A percentile compares a stretch with the other conserved stretches of the same genome.
Evolutionary conservation across 2,888 invertebrate species (phyloP).

Genomic region (Pseudoips prasinana): DNA sequence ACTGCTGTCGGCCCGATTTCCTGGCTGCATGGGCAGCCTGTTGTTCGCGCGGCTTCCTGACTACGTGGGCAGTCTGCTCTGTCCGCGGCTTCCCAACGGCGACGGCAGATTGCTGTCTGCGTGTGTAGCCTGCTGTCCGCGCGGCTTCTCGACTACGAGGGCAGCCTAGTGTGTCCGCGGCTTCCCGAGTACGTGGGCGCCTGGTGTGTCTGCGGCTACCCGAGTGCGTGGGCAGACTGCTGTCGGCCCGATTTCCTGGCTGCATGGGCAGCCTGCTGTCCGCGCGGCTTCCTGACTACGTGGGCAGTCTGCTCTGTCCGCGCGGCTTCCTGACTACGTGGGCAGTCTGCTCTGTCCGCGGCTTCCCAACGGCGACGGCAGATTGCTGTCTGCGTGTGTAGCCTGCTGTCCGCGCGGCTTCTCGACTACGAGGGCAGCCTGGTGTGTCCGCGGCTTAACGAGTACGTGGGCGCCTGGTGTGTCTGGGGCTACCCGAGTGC

Average conservation of each 20-base stretch:
- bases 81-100: background rate
- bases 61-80: too few relatives aligned
- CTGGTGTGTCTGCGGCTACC: background rate
- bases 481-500: background rate
- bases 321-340: background rate
- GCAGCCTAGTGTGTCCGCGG: too few relatives aligned
- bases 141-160: background rate
- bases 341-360: background rate
- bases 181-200: too few relatives aligned
- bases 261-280: background rate
- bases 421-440: too few relatives aligned
- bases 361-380: background rate
- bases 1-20: background rate
- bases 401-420: too few relatives aligned
- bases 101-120: background rate
- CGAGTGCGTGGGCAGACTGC: background rate
- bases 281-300: too few relatives aligned
- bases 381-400: background rate
- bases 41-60: too few relatives aligned
- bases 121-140: background rate
- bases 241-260: background rate
- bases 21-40: too few relatives aligned
- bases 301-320: background rate
- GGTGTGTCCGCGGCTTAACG: too few relatives aligned
- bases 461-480: background rate